Conservation (phyloP, 2,888 invertebrate species). For the Isoperla grammatica region DNA sequence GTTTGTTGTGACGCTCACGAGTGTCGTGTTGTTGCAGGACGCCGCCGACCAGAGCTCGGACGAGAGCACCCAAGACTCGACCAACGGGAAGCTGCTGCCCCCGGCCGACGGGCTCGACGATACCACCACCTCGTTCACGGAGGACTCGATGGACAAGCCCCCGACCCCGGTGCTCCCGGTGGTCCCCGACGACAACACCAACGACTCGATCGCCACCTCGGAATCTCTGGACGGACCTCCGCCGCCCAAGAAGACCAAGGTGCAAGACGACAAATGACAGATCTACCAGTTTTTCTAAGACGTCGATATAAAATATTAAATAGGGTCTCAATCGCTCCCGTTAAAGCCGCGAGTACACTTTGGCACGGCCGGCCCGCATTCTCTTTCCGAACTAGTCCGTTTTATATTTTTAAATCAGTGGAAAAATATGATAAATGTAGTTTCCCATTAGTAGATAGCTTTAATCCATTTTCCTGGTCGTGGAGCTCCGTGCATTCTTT, state of each 20-base stretch:
- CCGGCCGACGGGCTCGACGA: constrained; percentile 54
- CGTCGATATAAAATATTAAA: not conserved
- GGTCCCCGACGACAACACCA: constrained; percentile 33
- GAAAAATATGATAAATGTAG: too few species aligned
- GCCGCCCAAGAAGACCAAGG: constrained; percentile 26
- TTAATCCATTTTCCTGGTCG: too few species aligned
- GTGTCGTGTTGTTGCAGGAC: too few species aligned
- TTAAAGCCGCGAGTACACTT: too few species aligned
- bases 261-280: constrained; percentile 27
- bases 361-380: too few species aligned
- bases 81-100: constrained; percentile 42
- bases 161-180: constrained; percentile 48
- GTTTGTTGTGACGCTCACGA: too few species aligned
- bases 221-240: constrained; percentile 30
- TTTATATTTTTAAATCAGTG: too few species aligned
- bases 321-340: too few species aligned
- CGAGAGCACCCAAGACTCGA: constrained; percentile 73
- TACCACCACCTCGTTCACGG: constrained; percentile 67
- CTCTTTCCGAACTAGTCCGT: too few species aligned
- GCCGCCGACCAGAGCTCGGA: constrained; percentile 51
- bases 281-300: constrained; percentile 5
- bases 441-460: too few species aligned
- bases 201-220: constrained; percentile 36
- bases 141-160: constrained; percentile 66
- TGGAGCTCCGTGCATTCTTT: too few species aligned